Conservation (phyloP, 1,140 invertebrate species). For the Caerostris extrusa region DNA sequence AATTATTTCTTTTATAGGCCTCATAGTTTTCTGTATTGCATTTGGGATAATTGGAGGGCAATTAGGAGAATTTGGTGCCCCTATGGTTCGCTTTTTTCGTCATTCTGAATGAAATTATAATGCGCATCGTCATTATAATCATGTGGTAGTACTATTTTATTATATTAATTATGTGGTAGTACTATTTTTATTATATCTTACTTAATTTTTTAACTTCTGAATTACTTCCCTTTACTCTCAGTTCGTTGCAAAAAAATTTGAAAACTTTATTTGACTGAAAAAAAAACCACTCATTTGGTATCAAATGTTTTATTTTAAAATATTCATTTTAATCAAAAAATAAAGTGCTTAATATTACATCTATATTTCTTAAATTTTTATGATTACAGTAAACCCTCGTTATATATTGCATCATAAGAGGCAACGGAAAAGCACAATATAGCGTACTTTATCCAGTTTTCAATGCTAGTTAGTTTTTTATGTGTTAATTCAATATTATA, state of each 20-base stretch:
- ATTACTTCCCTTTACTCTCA: not conserved
- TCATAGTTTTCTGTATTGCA: conserved; percentile 93
- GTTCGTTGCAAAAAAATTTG: not conserved
- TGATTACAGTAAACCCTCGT: too few relatives aligned
- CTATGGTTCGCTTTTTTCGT: conserved; percentile 90
- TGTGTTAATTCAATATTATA: too few relatives aligned
- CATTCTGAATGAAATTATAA: conserved; percentile 92
- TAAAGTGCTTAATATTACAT: too few relatives aligned
- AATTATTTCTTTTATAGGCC: conserved; percentile 79
- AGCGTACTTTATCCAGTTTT: too few relatives aligned
- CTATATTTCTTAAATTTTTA: too few relatives aligned
- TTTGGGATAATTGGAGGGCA: conserved; percentile 93
- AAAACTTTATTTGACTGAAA: not conserved
- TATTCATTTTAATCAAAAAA: too few relatives aligned
- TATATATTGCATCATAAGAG: too few relatives aligned
- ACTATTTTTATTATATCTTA: not conserved
- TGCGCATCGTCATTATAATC: conserved; percentile 93
- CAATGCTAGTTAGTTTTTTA: too few relatives aligned
- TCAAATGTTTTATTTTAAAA: too few relatives aligned
- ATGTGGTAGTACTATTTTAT: conserved; percentile 87
- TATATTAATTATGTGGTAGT: not conserved
- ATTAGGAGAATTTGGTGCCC: conserved; percentile 86
- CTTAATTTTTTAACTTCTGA: too few relatives aligned
- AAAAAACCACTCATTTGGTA: too few relatives aligned
- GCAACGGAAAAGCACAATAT: too few relatives aligned